Evolutionary conservation across 2,888 invertebrate species (phyloP).

Genomic region (Altica lythri): DNA sequence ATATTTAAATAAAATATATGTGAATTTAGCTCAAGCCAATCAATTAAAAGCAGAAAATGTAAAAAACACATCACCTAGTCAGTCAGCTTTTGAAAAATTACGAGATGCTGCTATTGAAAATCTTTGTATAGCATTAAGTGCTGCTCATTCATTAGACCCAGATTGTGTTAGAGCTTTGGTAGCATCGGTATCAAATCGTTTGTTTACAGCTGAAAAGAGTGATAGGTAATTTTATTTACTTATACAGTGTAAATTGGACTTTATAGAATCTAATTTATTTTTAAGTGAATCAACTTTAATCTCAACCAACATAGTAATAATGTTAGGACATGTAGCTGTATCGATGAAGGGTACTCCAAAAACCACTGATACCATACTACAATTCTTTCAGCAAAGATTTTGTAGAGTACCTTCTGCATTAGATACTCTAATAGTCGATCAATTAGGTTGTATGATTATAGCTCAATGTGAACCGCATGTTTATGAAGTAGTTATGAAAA

Average conservation of each 20-base stretch:
- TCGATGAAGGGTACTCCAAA: constrained; percentile 91
- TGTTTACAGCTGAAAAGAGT: constrained; percentile 91
- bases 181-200: constrained; percentile 92
- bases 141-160: constrained; percentile 86
- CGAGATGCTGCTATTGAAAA: constrained; percentile 96
- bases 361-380: constrained; percentile 92
- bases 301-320: constrained; percentile 95
- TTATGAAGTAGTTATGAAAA: constrained; percentile 96
- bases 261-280: constrained; percentile 32
- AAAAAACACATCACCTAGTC: constrained; percentile 62
- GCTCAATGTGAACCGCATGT: constrained; percentile 84
- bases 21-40: constrained; percentile 69
- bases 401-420: constrained; percentile 91
- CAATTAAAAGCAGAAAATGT: constrained; percentile 64
- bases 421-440: constrained; percentile 94
- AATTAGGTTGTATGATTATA: constrained; percentile 97
- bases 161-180: constrained; percentile 95
- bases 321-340: constrained; percentile 96
- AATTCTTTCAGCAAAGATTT: constrained; percentile 95
- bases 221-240: constrained; percentile 65
- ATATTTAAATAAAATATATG: too few relatives aligned
- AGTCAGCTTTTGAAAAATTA: constrained; percentile 85
- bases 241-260: not conserved
- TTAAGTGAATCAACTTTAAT: constrained; percentile 88
- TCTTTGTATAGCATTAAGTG: constrained; percentile 88